Evolutionary conservation across 2,797 vertebrate species (phyloP).

Genomic region (Acrossocheilus wenchowensis): DNA sequence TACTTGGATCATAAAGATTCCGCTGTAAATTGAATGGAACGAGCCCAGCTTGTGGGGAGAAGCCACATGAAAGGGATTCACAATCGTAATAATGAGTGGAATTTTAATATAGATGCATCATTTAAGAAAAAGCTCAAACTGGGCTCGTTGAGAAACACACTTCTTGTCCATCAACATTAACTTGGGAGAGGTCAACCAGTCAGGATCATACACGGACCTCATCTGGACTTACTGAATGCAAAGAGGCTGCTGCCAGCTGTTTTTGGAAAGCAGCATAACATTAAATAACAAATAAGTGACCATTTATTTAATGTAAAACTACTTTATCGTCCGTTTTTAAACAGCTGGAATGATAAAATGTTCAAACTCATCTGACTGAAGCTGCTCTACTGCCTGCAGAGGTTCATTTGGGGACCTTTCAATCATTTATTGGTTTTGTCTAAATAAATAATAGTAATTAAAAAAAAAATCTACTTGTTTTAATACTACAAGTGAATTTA

Average conservation of each 20-base stretch:
- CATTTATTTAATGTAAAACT: conserved; percentile 14
- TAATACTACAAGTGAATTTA: neutral
- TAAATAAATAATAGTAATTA: neutral
- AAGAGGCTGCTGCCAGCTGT: neutral
- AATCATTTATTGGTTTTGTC: neutral
- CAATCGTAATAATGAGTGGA: conserved; percentile 59
- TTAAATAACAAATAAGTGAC: neutral
- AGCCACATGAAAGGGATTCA: conserved; percentile 55
- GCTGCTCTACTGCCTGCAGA: neutral
- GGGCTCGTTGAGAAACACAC: conserved; percentile 37
- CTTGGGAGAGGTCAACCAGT: conserved; percentile 22
- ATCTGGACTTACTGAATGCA: neutral
- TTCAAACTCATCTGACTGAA: neutral
- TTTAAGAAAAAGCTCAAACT: conserved; percentile 49
- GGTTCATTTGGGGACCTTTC: neutral
- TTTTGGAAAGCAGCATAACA: neutral
- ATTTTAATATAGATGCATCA: conserved; percentile 58
- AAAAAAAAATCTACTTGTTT: neutral
- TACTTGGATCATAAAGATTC: conserved; percentile 57
- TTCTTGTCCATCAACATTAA: conserved; percentile 7
- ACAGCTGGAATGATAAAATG: neutral
- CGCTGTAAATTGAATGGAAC: conserved; percentile 53
- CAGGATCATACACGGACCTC: neutral
- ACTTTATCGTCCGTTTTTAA: conserved; percentile 8
- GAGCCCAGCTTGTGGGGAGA: conserved; percentile 46